Evolutionary conservation across 2,113 vertebrate species (phyloP).

Genomic region (Aegotheles bennettii): DNA sequence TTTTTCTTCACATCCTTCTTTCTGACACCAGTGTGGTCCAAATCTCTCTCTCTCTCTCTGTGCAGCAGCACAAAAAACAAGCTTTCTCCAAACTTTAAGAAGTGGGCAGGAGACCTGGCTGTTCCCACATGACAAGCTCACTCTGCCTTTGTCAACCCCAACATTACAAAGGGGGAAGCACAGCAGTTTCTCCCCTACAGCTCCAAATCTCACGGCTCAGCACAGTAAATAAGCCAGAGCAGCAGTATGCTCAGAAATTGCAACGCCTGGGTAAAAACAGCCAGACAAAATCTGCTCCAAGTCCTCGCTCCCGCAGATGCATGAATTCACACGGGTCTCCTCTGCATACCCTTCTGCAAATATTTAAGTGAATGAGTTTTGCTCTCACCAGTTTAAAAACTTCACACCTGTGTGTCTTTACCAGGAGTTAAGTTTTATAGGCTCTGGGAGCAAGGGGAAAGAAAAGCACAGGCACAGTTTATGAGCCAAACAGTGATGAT

Average conservation of each 20-base stretch:
- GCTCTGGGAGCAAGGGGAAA: neutral
- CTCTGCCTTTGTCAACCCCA: neutral
- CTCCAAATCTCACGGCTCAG: neutral
- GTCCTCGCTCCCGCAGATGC: neutral
- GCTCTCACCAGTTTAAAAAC: neutral
- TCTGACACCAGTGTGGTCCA: neutral
- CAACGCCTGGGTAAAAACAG: neutral
- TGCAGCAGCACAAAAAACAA: neutral
- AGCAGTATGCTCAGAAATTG: neutral
- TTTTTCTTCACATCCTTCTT: neutral
- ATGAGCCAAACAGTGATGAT: neutral
- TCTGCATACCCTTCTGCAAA: neutral
- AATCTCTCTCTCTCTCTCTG: neutral
- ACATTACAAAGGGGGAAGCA: neutral
- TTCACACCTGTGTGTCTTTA: neutral
- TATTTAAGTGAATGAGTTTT: neutral
- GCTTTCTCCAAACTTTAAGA: rapidly evolving
- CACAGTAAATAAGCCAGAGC: neutral
- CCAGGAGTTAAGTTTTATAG: neutral
- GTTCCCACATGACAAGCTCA: neutral
- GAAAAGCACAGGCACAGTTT: neutral
- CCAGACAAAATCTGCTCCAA: neutral
- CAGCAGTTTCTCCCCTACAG: neutral
- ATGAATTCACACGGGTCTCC: neutral
- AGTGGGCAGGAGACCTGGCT: neutral